These are phyloP conservation scores for Pitangus sulphuratus DNA, from an alignment of 2,797 vertebrate species.

Conservation along the genomic window DNA sequence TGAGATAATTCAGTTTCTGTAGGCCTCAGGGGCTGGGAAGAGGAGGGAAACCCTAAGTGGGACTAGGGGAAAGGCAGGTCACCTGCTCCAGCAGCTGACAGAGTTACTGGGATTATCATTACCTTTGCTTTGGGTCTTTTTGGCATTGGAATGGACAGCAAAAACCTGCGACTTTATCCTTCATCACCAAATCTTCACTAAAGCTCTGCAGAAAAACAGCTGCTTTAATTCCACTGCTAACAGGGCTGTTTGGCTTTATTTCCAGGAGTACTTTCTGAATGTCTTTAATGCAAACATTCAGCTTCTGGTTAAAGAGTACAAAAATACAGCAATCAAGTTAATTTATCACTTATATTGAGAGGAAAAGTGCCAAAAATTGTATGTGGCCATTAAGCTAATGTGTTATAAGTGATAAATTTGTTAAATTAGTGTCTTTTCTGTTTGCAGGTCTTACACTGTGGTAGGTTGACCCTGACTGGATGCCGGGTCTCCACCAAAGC, in stretches of 20 bases:
- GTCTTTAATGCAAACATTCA: neutral
- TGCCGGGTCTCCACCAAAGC: neutral
- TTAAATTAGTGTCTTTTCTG: neutral
- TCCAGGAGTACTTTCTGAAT: neutral
- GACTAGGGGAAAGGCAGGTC: neutral
- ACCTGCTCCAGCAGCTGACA: neutral
- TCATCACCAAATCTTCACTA: too few species aligned
- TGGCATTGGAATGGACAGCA: neutral
- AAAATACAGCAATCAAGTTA: neutral
- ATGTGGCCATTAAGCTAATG: neutral
- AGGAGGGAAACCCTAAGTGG: neutral
- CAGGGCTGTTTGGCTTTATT: neutral
- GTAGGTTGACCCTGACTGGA: neutral
- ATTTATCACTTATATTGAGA: neutral
- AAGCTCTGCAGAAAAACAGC: neutral
- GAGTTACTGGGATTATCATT: neutral
- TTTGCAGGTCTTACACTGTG: neutral
- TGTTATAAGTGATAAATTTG: neutral
- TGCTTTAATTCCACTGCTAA: neutral
- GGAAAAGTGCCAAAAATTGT: neutral
- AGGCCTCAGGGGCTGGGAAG: neutral
- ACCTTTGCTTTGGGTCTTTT: neutral
- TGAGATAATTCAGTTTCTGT: neutral
- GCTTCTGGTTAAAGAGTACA: neutral
- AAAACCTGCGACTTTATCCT: neutral